Conservation (phyloP, 2,113 vertebrate species). For the Apodemus sylvaticus region DNA sequence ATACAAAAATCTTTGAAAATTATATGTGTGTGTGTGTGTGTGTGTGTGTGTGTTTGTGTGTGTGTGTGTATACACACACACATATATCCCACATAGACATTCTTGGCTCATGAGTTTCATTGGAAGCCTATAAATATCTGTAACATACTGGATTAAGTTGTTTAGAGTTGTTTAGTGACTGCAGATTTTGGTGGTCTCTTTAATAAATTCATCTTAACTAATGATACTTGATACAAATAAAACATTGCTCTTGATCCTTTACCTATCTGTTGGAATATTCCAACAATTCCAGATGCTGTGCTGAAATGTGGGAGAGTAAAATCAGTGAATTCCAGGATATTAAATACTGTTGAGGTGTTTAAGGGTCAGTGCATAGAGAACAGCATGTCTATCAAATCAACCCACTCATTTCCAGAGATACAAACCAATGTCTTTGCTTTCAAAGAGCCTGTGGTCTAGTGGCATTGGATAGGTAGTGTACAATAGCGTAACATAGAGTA, state of each 20-base stretch:
- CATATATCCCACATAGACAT: not conserved
- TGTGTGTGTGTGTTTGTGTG: no score
- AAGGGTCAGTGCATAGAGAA: not conserved
- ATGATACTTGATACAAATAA: conserved; percentile 34
- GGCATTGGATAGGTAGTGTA: not conserved
- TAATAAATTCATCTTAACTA: conserved; percentile 52
- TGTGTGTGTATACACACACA: no score
- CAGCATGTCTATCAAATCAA: not conserved
- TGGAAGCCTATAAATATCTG: conserved; percentile 12
- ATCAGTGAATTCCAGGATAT: not conserved
- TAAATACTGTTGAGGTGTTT: not conserved
- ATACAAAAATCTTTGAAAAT: conserved; percentile 23
- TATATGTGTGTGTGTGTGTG: no score
- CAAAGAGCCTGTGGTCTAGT: not conserved
- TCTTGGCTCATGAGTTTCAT: conserved; percentile 43
- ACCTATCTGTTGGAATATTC: conserved; percentile 37
- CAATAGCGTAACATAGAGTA: not conserved
- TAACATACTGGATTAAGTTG: conserved; percentile 38
- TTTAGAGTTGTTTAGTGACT: conserved; percentile 37
- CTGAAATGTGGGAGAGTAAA: conserved; percentile 3
- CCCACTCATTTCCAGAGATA: not conserved
- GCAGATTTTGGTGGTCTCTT: not conserved
- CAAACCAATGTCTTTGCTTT: not conserved
- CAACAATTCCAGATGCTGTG: not conserved
- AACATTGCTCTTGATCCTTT: conserved; percentile 3